A percentile compares a stretch with the other conserved stretches of the same genome.
Conservation (phyloP, 2,113 vertebrate species). For the Cyrtonyx montezumae region DNA sequence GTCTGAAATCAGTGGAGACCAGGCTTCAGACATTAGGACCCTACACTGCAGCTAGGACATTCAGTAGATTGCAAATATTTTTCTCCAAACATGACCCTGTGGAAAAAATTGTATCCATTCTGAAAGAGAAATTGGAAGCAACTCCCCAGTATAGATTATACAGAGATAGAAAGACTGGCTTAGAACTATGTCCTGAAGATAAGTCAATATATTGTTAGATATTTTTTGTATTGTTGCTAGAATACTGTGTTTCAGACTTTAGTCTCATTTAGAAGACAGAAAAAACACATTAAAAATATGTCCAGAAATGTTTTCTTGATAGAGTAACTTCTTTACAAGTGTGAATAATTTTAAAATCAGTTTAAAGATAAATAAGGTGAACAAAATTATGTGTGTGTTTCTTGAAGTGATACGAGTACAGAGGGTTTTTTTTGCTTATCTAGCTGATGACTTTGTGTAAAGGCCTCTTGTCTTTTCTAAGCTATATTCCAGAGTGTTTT, state of each 20-base stretch:
- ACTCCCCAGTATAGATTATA: background rate
- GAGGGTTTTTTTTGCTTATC: background rate
- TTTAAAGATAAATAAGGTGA: background rate
- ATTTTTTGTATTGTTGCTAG: background rate
- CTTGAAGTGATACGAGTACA: background rate
- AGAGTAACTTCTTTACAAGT: background rate
- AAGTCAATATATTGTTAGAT: background rate
- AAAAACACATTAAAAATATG: background rate
- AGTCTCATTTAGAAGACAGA: background rate
- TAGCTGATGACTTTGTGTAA: background rate
- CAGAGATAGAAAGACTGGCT: background rate
- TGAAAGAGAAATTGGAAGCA: background rate
- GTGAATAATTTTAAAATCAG: background rate
- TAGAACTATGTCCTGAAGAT: background rate
- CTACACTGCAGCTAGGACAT: background rate
- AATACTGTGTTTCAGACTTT: background rate
- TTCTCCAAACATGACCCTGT: background rate
- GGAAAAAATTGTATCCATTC: background rate
- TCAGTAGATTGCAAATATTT: background rate
- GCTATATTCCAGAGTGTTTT: background rate
- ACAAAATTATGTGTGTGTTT: background rate
- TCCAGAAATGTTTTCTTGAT: background rate
- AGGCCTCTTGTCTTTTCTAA: background rate
- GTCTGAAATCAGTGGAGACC: background rate
- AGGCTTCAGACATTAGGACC: background rate